Evolutionary conservation across 1,140 invertebrate genomes (phyloP), one percentile per base, ranked within the genome.

Genomic region (Cydia pomonella): DNA sequence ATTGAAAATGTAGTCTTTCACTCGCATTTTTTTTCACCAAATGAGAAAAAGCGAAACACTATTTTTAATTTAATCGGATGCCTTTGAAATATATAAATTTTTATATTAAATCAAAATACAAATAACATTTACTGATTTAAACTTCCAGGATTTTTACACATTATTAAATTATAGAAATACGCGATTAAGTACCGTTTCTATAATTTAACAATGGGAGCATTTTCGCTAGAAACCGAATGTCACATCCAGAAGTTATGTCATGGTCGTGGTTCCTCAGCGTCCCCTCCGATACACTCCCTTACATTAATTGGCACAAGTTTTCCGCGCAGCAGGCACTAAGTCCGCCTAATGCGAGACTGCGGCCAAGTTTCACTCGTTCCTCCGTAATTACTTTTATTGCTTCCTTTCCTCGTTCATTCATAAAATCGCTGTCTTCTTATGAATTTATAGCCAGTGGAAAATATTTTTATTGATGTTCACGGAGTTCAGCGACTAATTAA

Each of bases 301-400:
- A 81, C 79, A 85, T 82, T 83, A 85, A 85, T 83, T 85, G 82
- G 77, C 76, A 75, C 80, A 81, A 85, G 59, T 80, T 84, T 82
- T 79, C 79, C 76, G 77, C 80, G 73, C 77, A 76, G 77, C 77
- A 78, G 79, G 76, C 78, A 81, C 79, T 81, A 79, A 84, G 81
- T 77, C 81, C 73, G 76, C 82, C 77, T 81, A 83, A 82, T 83
- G 76, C 77, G 82, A 77, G 73, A 73, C 83, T 72, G 77, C 78
- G 76, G 74, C 82, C 79, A 80, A 83, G 76, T 79, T 82, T 78
- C 73, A 82, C 77, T 82, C 82, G 76, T 82, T 82, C 73, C 74
- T 77, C 73, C 74, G 50, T 84, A 84, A 87, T 86, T 84, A 87
- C 83, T 84, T 84, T 85, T 84, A 87, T 85, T 85, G 77, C 81